Evolutionary conservation across 1,140 invertebrate species (phyloP), one percentile per base, ranked within the genome.

Genomic region (Drosophila punjabiensis): DNA sequence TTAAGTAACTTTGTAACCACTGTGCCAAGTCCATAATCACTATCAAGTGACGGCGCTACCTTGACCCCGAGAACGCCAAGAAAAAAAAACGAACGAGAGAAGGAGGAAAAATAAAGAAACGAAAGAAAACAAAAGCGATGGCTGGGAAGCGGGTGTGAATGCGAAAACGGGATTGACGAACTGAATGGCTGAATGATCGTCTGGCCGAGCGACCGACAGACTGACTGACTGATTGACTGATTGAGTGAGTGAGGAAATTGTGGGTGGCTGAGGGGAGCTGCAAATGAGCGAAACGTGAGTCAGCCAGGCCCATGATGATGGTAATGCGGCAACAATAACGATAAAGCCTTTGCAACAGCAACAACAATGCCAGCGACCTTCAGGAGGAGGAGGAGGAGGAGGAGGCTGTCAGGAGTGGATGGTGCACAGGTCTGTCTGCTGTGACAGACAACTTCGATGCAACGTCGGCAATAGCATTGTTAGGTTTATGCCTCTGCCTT

Each of bases 201-300:
- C 45, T 50, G 76, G 48, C 39, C 50, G 58, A 66, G 13, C 24
- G 60, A 68, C 43, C 47, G 64, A 69, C 55, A 30, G 55, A 67
- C 11, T 48, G 45, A 35, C 9, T 35, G 56, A 33, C 33, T 43
- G 71, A 48, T 33, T 37, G 24, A 52, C 16, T 60, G 45, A 32
- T 5, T 48, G 58, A 35, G 33, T 50, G 74, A 50, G 35, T 35
- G 28, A 52, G 47, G 60, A 60, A 64, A 55, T 62, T 45, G 32
- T 76, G 62, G 74, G 53, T 75, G 70, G 76, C 63, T 47, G 65
- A 52, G 65, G 64, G 70, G 61, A 68, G 47, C 83, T 63, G 77
- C 65, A 89, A 88, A 90, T 82, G 86, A 86, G 79, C 68, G 60
- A 86, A 89, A 90, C 86, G 86, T 89, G 86, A 89, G 74, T 81